Evolutionary conservation across 2,888 invertebrate genomes (phyloP).

Genomic region (Amblyjoppa proteus): DNA sequence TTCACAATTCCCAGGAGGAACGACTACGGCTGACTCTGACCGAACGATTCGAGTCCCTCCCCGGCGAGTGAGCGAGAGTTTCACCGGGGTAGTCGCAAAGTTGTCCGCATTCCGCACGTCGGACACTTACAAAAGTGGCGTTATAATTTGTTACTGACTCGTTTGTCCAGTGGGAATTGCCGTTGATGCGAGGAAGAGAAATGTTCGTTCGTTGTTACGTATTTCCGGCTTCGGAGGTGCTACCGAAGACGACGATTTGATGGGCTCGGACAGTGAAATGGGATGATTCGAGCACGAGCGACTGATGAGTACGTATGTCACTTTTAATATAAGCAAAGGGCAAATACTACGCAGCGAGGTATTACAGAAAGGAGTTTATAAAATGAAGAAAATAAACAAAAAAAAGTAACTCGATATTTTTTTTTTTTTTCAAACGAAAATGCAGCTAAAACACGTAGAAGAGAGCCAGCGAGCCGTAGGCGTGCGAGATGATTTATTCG

Average conservation of each 20-base stretch:
- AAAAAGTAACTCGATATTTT: background rate
- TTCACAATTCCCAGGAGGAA: constrained; percentile 6
- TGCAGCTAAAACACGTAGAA: background rate
- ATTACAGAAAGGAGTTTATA: background rate
- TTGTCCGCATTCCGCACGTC: background rate
- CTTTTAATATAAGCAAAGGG: background rate
- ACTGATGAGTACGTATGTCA: background rate
- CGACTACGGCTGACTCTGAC: background rate
- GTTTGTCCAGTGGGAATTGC: background rate
- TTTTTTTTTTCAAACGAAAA: constrained; percentile 10
- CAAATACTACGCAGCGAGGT: background rate
- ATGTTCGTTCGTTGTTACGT: background rate
- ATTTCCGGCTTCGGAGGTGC: background rate
- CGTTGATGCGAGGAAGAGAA: background rate
- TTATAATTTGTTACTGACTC: background rate
- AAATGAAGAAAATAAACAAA: background rate
- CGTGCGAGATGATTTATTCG: constrained; percentile 45
- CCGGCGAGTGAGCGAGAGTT: background rate
- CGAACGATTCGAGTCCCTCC: background rate
- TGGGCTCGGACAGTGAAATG: background rate
- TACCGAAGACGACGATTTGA: background rate
- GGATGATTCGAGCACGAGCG: constrained; percentile 5
- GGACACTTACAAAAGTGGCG: background rate
- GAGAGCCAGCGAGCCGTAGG: constrained; percentile 1
- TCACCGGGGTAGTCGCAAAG: constrained; percentile 1